Evolutionary conservation across 2,888 invertebrate species (phyloP).

Genomic region (Meteorus colon): DNA sequence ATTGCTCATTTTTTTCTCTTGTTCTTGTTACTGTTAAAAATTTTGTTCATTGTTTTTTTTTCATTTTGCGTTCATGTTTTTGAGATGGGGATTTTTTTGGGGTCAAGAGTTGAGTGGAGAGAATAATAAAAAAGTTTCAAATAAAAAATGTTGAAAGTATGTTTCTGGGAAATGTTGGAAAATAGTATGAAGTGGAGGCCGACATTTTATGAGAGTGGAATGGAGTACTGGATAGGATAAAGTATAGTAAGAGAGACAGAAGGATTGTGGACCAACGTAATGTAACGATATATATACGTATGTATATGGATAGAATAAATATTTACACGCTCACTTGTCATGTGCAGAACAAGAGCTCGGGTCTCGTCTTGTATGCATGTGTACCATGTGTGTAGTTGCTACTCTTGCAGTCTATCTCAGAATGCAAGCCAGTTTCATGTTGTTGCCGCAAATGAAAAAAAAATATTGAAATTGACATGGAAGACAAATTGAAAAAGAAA

Average conservation of each 20-base stretch:
- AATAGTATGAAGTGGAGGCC: not conserved
- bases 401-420: constrained; percentile 7
- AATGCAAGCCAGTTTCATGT: constrained; percentile 6
- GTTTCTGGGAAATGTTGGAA: not conserved
- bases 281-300: not conserved
- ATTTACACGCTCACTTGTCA: constrained; percentile 35
- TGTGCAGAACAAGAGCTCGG: not conserved
- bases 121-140: not conserved
- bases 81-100: not conserved
- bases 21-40: not conserved
- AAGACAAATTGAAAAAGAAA: constrained; percentile 1
- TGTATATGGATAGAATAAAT: constrained; percentile 25
- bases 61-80: not conserved
- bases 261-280: constrained; percentile 19
- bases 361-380: not conserved
- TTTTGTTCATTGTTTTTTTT: not conserved
- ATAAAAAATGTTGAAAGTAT: constrained; percentile 2
- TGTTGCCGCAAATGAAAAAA: not conserved
- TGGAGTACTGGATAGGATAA: not conserved
- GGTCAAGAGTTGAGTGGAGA: not conserved
- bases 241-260: not conserved
- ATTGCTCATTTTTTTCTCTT: not conserved
- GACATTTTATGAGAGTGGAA: not conserved
- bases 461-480: constrained; percentile 11
- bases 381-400: not conserved